Conservation (phyloP, 2,888 invertebrate genomes). For the Alitta virens region DNA sequence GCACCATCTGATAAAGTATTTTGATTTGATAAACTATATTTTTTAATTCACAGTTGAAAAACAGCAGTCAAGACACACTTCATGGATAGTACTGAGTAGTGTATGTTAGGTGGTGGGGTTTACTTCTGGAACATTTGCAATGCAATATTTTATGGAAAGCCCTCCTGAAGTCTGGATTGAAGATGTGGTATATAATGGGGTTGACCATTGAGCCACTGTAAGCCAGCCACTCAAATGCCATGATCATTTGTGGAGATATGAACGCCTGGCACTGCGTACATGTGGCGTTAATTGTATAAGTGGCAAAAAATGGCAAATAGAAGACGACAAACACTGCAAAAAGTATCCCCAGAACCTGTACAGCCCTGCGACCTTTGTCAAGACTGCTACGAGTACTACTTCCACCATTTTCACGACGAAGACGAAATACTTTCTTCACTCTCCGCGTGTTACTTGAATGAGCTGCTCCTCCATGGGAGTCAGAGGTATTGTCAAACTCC, state of each 20-base stretch:
- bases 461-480: neutral
- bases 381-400: conserved; percentile 4
- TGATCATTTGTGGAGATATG: conserved; percentile 25
- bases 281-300: conserved; percentile 31
- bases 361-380: conserved; percentile 31
- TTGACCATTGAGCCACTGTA: conserved; percentile 37
- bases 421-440: conserved; percentile 8
- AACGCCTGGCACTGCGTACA: conserved; percentile 25
- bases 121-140: conserved; percentile 20
- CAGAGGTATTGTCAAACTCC: conserved; percentile 1
- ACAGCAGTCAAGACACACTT: no score
- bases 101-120: neutral
- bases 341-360: conserved; percentile 37
- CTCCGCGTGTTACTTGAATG: neutral
- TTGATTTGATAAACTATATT: no score
- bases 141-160: conserved; percentile 34
- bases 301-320: conserved; percentile 36
- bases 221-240: conserved; percentile 32
- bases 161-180: conserved; percentile 35
- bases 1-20: no score
- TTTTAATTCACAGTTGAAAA: no score
- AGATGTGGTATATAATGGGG: conserved; percentile 38
- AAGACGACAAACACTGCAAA: conserved; percentile 36
- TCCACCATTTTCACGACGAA: conserved; percentile 1
- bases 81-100: neutral